Evolutionary conservation across 2,888 invertebrate genomes (phyloP).

Genomic region (Venusia cambrica): DNA sequence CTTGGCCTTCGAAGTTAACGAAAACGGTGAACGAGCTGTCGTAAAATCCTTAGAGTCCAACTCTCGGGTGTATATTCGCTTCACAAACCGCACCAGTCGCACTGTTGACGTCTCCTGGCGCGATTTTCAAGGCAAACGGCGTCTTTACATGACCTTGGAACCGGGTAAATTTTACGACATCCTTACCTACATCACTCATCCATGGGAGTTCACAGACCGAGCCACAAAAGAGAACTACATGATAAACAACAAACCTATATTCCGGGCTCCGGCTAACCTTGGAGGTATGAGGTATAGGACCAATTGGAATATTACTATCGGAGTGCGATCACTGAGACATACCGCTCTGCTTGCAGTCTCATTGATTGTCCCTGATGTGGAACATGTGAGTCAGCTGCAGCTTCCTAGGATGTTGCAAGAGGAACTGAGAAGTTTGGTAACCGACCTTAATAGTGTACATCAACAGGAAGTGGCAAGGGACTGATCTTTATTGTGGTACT

Average conservation of each 20-base stretch:
- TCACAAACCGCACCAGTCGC: slow-evolving; percentile 55
- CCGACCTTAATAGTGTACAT: slow-evolving; percentile 23
- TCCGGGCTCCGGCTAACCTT: slow-evolving; percentile 60
- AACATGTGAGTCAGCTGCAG: slow-evolving; percentile 52
- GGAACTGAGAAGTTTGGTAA: slow-evolving; percentile 45
- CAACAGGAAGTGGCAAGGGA: slow-evolving; percentile 1
- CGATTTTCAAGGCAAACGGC: slow-evolving; percentile 84
- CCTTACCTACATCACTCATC: slow-evolving; percentile 90
- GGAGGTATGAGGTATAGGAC: slow-evolving; percentile 55
- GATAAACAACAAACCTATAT: slow-evolving; percentile 75
- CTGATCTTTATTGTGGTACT: slow-evolving; percentile 12
- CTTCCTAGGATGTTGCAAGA: slow-evolving; percentile 62
- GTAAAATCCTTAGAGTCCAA: slow-evolving; percentile 55
- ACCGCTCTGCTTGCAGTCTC: slow-evolving; percentile 70
- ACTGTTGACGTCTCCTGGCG: slow-evolving; percentile 87
- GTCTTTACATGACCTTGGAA: slow-evolving; percentile 82
- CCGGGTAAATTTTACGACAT: slow-evolving; percentile 82
- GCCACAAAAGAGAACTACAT: slow-evolving; percentile 84
- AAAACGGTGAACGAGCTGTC: slow-evolving; percentile 50
- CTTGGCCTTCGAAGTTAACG: slow-evolving; percentile 53
- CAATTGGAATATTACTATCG: slow-evolving; percentile 76
- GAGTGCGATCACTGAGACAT: slow-evolving; percentile 70
- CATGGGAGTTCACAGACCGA: slow-evolving; percentile 90
- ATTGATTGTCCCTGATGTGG: slow-evolving; percentile 43
- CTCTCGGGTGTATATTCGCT: slow-evolving; percentile 51